These are phyloP conservation scores for Ceriagrion tenellum DNA, from an alignment of 2,888 invertebrate genomes.

Conservation along the genomic window DNA sequence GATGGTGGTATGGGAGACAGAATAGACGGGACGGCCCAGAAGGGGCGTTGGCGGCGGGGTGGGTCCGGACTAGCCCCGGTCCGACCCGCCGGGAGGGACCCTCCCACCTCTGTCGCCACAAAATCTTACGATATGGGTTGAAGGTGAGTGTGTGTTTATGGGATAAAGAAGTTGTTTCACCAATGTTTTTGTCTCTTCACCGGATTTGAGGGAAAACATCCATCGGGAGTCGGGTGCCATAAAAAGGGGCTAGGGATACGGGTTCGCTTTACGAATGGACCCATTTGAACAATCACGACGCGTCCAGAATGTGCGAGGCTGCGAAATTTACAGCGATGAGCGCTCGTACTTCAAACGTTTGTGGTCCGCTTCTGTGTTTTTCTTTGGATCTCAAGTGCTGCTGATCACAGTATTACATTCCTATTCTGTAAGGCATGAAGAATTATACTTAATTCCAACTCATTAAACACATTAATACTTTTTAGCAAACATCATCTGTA, in stretches of 20 bases:
- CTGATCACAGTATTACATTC: neutral
- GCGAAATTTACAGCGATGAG: neutral
- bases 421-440: no score
- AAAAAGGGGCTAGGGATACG: neutral
- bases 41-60: neutral
- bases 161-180: slow-evolving; percentile 46
- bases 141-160: slow-evolving; percentile 46
- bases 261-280: slow-evolving; percentile 18
- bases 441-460: no score
- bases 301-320: neutral
- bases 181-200: slow-evolving; percentile 25
- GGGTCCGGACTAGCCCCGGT: neutral
- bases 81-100: neutral
- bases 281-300: slow-evolving; percentile 7
- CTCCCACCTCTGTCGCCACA: neutral
- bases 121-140: slow-evolving; percentile 39
- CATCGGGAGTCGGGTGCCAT: neutral
- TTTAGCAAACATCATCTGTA: no score
- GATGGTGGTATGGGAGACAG: neutral
- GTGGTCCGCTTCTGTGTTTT: neutral
- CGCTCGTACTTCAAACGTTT: neutral
- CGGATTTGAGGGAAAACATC: neutral
- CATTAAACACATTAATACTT: no score
- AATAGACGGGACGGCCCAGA: neutral
- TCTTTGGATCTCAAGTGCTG: neutral